A percentile compares a stretch with the other conserved stretches of the same genome.
Evolutionary conservation across 2,888 invertebrate genomes (phyloP).

Genomic region (Brenthis daphne): DNA sequence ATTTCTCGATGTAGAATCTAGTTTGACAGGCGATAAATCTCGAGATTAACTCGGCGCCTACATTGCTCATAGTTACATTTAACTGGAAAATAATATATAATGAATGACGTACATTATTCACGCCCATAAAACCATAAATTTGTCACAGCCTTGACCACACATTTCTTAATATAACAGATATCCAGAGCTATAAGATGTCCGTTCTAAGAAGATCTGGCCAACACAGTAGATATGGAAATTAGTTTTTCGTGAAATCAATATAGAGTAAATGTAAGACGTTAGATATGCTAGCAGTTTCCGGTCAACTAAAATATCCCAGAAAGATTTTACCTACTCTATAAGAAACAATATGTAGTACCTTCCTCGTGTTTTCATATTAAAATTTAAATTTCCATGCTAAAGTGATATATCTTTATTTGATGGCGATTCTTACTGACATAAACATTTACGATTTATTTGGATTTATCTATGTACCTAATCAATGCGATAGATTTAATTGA

Average conservation of each 20-base stretch:
- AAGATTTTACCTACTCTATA: neutral
- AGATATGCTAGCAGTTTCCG: slow-evolving; percentile 14
- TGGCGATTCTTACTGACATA: too few species aligned
- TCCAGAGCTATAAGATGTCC: neutral
- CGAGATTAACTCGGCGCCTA: slow-evolving; percentile 43
- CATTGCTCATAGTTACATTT: slow-evolving; percentile 39
- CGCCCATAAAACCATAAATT: slow-evolving; percentile 40
- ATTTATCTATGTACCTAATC: too few species aligned
- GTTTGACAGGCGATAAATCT: slow-evolving; percentile 40
- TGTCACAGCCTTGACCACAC: slow-evolving; percentile 34
- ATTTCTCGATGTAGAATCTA: slow-evolving; percentile 29
- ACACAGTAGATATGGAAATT: slow-evolving; percentile 1
- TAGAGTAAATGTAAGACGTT: neutral
- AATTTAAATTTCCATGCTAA: neutral
- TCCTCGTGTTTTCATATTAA: neutral
- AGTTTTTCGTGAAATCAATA: slow-evolving; percentile 13
- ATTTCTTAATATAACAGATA: slow-evolving; percentile 9
- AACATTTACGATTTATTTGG: too few species aligned
- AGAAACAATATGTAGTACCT: neutral
- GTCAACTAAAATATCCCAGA: neutral
- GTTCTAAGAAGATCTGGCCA: slow-evolving; percentile 8
- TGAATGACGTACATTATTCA: slow-evolving; percentile 43
- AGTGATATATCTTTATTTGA: too few species aligned
- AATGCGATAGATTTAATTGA: too few species aligned
- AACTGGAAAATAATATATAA: slow-evolving; percentile 44